These are phyloP conservation scores for Craterocephalus amniculus DNA, from an alignment of 2,797 vertebrate species.

Conservation along the genomic window DNA sequence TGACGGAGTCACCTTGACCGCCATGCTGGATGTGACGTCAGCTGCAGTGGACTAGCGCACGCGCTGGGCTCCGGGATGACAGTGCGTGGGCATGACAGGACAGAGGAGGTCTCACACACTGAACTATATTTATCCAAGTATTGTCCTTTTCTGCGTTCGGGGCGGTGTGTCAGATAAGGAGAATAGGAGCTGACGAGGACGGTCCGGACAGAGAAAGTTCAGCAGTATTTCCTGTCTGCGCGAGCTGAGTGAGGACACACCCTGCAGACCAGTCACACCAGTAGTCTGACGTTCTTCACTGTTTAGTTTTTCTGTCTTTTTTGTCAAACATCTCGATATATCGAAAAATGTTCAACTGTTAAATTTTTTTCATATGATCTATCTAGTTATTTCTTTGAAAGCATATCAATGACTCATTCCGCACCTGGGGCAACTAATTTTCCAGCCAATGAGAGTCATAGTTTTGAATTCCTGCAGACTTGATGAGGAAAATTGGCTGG, in stretches of 20 bases:
- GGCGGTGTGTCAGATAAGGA: neutral
- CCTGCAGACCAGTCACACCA: no score
- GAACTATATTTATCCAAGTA: constrained; percentile 47
- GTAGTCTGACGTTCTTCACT: no score
- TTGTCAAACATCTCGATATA: no score
- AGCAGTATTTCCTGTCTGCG: constrained; percentile 43
- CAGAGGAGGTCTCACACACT: constrained; percentile 18
- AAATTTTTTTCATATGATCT: no score
- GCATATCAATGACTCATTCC: neutral
- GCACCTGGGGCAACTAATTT: neutral
- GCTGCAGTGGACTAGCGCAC: constrained; percentile 72
- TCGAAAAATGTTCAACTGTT: no score
- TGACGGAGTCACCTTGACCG: constrained; percentile 98
- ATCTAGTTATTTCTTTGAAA: neutral
- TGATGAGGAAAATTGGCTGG: neutral
- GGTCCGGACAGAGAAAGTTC: neutral
- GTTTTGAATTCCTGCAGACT: neutral
- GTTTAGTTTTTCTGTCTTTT: neutral
- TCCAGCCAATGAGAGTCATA: neutral
- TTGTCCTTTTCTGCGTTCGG: constrained; percentile 26
- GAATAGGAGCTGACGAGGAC: neutral
- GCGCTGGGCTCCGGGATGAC: constrained; percentile 67
- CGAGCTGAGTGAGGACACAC: constrained; percentile 53
- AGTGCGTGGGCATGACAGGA: constrained; percentile 46
- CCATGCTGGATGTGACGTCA: constrained; percentile 93